Conservation (phyloP, 2,888 invertebrate species). For the Fragum sueziense region DNA sequence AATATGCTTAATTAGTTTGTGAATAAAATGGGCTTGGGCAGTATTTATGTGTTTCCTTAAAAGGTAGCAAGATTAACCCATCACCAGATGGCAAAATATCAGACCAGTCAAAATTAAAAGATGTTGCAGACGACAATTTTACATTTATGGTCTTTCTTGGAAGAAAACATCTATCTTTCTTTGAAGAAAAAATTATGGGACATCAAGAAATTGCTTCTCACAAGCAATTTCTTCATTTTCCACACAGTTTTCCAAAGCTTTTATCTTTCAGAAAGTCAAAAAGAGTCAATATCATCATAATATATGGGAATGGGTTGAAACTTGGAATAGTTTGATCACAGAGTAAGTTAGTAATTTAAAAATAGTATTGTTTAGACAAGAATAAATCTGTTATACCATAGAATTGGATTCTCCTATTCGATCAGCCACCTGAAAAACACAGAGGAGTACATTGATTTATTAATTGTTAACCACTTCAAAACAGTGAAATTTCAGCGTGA, state of each 20-base stretch:
- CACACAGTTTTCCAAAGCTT: neutral
- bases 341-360: neutral
- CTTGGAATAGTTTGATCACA: neutral
- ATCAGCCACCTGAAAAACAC: constrained; percentile 76
- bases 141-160: no score
- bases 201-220: neutral
- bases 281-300: neutral
- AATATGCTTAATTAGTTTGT: no score
- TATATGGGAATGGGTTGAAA: neutral
- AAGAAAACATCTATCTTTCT: no score
- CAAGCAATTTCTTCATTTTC: neutral
- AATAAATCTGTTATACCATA: constrained; percentile 74
- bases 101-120: no score
- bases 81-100: no score
- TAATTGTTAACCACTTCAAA: no score
- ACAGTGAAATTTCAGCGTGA: no score
- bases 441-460: no score
- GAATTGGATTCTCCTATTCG: constrained; percentile 80
- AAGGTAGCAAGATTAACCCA: no score
- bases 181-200: neutral
- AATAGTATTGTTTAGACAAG: neutral
- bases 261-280: neutral
- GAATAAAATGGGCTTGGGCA: no score
- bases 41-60: no score
- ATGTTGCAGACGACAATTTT: no score